Base-by-base conservation (phyloP, 2,113 vertebrate species). In the Spermophilus dauricus region DNA sequence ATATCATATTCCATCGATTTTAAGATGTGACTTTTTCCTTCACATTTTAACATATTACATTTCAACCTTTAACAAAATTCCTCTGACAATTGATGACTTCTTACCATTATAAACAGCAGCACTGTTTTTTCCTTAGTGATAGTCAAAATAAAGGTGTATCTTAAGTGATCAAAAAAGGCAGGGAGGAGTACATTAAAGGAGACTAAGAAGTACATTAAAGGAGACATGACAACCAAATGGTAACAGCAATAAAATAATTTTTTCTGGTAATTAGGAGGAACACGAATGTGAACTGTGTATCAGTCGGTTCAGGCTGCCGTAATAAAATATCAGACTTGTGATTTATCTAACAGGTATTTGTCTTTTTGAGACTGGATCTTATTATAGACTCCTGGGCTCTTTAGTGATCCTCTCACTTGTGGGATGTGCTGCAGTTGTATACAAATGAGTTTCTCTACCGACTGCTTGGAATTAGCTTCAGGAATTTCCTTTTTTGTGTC, bases 1-100 rank as follows among this genome's bases (percentile, higher is more conserved):
- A 92, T 86, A 75, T 30, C 51, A 72, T 45, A 88, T 61, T 69
- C 86, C 9, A 78, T 91, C 0, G 1, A 63, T 91, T 86, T 32
- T 93, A 91, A 94, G 75, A 78, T 26, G 56, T 2, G 63, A 24
- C 39, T 83, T 90, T 94, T 69, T 12, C 56, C 12, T 18, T 90
- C 70, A 51, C 53, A 65, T 86, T 97, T 97, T 93, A 94, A 73
- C 39, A 73, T 58, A 67, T n/a, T 37, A 93, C 51, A 83, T 87
- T 94, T 86, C 39, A 95, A 63, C 48, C 53, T 78, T 84, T 90
- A 91, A 42, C 26, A 95, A 16, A 42, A 84, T 85, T 95, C n/a
- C 56, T 63, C 17, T 65, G n/a, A 70, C 3, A 94, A 10, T 30
- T 77, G 82, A 51, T 94, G 73, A 56, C 73, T 81, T 83, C 87